Evolutionary conservation across 92 coral and sea anemone species (phyloP), one percentile per base, ranked within the genome.

Genomic region (Anthopleura xanthogrammica): DNA sequence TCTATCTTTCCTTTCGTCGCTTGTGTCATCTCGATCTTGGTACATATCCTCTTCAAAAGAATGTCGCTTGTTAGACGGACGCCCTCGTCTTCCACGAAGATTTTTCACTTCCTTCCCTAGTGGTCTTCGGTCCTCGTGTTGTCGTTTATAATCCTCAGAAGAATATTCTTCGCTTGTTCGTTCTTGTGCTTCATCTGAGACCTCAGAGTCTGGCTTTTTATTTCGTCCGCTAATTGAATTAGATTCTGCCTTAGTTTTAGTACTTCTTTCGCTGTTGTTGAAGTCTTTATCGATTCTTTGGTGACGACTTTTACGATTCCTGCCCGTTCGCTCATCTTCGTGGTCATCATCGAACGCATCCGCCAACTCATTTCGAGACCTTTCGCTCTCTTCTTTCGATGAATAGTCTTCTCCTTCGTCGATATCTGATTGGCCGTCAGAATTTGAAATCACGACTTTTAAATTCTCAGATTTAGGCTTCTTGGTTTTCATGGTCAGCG

Each of bases 11-110:
- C 74, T 73, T 12, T 75, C 86, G 60, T 73, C 86, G 46, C 84
- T 81, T 4, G 75, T 75, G 23, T 82, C 86, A 79, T 75, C 86
- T 8, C 80, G 79, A 6, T 75, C 86, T 56, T 82, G 79, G 24
- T 73, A 74, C 79, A 82, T 56, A 22, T 82, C 86, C 74, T 82
- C 68, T 55, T 82, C 80, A 58, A 82, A 82, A 2, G 86, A 54
- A 39, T 80, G 72, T 36, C 86, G 79, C 5, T 55, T 65, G 10
- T 52, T 41, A 0, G 76, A 5, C 2, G 24, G 52, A 24, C 74
- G 41, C 7, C 29, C 77, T 14, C 77, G 77, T 4, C 77, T 77
- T 9, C 77, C 84, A 42, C 84, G 84, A 23, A 19, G 77, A 11
- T 41, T 66, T 22, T 36, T 41, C 42, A 20, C 42, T 7, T 81